phyloP scores from a whole-genome alignment of 2,797 vertebrate species.

The Xenentodon cancila region DNA sequence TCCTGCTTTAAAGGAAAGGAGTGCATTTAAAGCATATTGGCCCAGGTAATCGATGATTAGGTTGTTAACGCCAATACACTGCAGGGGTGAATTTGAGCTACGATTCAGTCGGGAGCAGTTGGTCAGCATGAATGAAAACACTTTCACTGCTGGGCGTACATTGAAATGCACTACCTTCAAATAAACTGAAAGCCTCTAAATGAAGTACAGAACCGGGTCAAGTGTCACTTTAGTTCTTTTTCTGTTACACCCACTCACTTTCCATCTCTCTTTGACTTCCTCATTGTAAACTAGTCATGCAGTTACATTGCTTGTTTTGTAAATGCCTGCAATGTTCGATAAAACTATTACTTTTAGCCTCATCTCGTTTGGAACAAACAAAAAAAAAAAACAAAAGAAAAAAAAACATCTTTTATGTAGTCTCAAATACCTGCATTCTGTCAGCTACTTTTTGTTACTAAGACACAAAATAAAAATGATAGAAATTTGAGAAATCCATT shows the following conservation, averaged over 20 bases:
- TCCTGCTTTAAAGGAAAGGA: not conserved
- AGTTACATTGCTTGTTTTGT: slow-evolving; percentile 16
- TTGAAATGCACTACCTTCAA: not conserved
- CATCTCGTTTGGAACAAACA: too few relatives aligned
- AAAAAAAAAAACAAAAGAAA: too few relatives aligned
- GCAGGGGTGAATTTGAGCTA: not conserved
- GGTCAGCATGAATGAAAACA: slow-evolving; percentile 7
- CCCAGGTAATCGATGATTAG: not conserved
- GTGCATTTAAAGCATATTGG: not conserved
- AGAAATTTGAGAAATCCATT: too few relatives aligned
- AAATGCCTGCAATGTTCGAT: not conserved
- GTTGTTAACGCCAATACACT: not conserved
- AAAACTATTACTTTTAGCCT: too few relatives aligned
- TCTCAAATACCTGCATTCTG: too few relatives aligned
- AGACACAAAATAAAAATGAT: too few relatives aligned
- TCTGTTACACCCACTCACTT: slow-evolving; percentile 16
- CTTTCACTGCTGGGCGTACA: not conserved
- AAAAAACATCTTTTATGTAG: too few relatives aligned
- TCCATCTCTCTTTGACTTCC: slow-evolving; percentile 3
- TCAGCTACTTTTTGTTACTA: too few relatives aligned
- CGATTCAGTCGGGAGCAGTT: not conserved
- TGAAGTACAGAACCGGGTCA: slow-evolving; percentile 14
- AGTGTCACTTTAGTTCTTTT: not conserved
- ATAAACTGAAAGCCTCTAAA: slow-evolving; percentile 8
- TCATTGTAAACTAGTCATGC: slow-evolving; percentile 16